phyloP scores from a whole-genome alignment of 2,888 invertebrate species.

The Lycocerus yunnanus region DNA sequence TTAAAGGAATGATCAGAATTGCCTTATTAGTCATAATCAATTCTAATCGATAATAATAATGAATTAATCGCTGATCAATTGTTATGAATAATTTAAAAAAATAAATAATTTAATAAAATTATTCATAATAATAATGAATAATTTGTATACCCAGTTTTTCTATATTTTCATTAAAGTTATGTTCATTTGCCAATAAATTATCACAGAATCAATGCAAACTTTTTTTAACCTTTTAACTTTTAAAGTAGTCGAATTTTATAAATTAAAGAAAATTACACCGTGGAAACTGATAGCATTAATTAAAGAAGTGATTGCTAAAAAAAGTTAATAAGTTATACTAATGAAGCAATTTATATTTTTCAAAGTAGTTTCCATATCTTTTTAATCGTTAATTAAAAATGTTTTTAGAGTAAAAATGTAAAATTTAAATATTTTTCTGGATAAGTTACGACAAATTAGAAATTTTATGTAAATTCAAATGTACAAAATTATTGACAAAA shows the following conservation, averaged over 20 bases:
- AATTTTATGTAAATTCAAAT: neutral
- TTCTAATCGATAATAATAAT: too few relatives aligned
- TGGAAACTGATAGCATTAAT: neutral
- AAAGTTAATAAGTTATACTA: neutral
- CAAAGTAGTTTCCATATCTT: neutral
- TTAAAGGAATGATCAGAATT: too few relatives aligned
- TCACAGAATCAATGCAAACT: neutral
- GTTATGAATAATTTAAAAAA: too few relatives aligned
- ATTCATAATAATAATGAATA: too few relatives aligned
- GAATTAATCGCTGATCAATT: too few relatives aligned
- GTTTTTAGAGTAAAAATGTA: neutral
- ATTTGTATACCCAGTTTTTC: neutral
- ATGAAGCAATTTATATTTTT: neutral
- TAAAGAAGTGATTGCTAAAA: neutral
- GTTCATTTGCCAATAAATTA: too few relatives aligned
- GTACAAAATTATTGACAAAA: neutral
- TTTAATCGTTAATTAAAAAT: neutral
- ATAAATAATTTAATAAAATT: too few relatives aligned
- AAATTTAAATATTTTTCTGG: neutral
- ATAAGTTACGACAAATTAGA: neutral
- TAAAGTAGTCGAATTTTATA: neutral
- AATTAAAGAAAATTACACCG: neutral
- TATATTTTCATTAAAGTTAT: neutral
- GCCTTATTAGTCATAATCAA: too few relatives aligned
- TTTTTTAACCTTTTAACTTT: neutral